Percentiles rank a stretch among this genome's conserved stretches.
Conservation (phyloP, 2,888 invertebrate genomes). For the Melangyna quadrimaculata region DNA sequence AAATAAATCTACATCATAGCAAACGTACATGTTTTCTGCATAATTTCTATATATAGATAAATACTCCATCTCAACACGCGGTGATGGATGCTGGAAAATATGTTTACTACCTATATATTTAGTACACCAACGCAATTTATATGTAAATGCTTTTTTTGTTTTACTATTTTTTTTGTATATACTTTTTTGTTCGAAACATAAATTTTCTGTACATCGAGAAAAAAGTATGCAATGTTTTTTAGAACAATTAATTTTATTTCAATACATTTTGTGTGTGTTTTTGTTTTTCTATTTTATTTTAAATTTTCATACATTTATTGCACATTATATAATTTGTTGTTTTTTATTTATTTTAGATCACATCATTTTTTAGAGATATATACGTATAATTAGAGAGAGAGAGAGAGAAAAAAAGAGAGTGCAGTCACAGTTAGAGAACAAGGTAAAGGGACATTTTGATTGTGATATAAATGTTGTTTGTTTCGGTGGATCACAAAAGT, state of each 20-base stretch:
- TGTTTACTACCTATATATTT: slow-evolving; percentile 63
- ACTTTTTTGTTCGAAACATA: neutral
- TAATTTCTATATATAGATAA: neutral
- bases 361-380: slow-evolving; percentile 39
- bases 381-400: neutral
- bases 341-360: slow-evolving; percentile 56
- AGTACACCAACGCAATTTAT: slow-evolving; percentile 60
- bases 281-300: neutral
- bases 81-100: slow-evolving; percentile 11
- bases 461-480: slow-evolving; percentile 45
- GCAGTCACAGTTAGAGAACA: slow-evolving; percentile 48
- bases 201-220: slow-evolving; percentile 15
- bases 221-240: slow-evolving; percentile 14
- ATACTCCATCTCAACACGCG: neutral
- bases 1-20: slow-evolving; percentile 47
- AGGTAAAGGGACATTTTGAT: slow-evolving; percentile 18
- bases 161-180: neutral
- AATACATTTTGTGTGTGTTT: neutral
- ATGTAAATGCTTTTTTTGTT: slow-evolving; percentile 13
- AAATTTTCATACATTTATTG: slow-evolving; percentile 55
- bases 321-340: slow-evolving; percentile 36
- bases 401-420: neutral
- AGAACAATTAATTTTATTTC: slow-evolving; percentile 1
- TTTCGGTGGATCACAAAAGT: slow-evolving; percentile 62
- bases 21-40: slow-evolving; percentile 24